Base-by-base conservation (phyloP, 1,140 invertebrate genomes). In the Cherax destructor region DNA sequence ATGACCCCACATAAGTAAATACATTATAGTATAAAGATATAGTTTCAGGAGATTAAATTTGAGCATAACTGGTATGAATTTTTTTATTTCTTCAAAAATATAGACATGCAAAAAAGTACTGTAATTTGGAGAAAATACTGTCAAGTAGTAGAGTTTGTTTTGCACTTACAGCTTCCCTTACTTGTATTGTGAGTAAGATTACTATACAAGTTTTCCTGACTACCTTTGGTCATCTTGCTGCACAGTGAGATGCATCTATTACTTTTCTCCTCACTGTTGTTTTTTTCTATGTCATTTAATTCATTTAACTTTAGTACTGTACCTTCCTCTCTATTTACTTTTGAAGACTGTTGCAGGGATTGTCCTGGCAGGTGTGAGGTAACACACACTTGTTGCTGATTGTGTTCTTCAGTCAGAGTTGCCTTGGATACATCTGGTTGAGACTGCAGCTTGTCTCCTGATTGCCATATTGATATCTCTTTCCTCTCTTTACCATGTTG, bases 401-500 rank as follows among this genome's bases (percentile, higher is more conserved):
- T n/a, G 16, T 5, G 81, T 69, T 18, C 47, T 52, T 41, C 16
- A 24, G n/a, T 72, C 30, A 61, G 3, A 9, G 9, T 21, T 65
- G 50, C 56, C 41, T 41, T 24, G 13, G 50, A 30, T 10, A 18
- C 52, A 41, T 77, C 5, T 10, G 7, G 18, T 16, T 41, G 4
- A 18, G 7, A 18, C 65, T 84, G 47, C 41, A 52, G 13, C 56
- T 88, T 81, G 16, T 86, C 85, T 13, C 10, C 49, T 9, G n/a
- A 21, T 47, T 21, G 24, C 52, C 52, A 56, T 56, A 56, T 56
- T 56, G 13, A 9, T 41, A 41, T 41, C 56, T 61, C 49, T n/a
- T 50, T 74, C 61, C 61, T 59, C 24, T 83, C 61, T 65, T 90
- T 65, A 59, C 13, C 50, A 13, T 83, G 21, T 24, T 59, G 49